A percentile compares a stretch with the other conserved stretches of the same genome.
phyloP scores from a whole-genome alignment of 1,140 invertebrate species.

The Cotesia vestalis region DNA sequence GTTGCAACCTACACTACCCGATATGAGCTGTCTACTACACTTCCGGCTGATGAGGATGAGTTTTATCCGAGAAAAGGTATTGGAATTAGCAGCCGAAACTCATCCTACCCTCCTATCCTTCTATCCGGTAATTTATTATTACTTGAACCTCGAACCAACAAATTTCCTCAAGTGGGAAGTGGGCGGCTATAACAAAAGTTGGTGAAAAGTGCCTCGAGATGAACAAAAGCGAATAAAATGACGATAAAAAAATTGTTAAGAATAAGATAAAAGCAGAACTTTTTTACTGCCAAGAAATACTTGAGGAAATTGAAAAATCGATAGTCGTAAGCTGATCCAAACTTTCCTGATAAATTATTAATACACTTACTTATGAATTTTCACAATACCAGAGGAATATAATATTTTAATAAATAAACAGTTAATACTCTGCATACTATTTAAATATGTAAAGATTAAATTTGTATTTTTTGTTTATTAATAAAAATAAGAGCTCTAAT shows the following conservation, averaged over 20 bases:
- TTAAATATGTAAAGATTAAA: too few relatives aligned
- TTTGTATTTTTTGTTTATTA: too few relatives aligned
- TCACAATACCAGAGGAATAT: too few relatives aligned
- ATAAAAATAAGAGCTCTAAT: too few relatives aligned
- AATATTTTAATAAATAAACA: too few relatives aligned
- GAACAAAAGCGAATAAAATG: background rate
- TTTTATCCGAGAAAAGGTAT: background rate
- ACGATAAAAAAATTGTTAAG: background rate
- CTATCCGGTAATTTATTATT: slow-evolving; percentile 16
- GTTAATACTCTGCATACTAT: too few relatives aligned
- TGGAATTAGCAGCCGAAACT: background rate
- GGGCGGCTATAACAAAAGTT: background rate
- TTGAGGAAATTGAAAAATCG: background rate
- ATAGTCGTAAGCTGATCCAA: background rate
- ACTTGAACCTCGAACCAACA: background rate
- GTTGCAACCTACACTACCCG: background rate
- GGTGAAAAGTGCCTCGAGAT: slow-evolving; percentile 1
- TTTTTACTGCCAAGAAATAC: background rate
- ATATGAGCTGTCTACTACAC: background rate
- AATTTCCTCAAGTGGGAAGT: slow-evolving; percentile 7
- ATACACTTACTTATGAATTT: too few relatives aligned
- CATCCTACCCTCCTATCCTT: too few relatives aligned
- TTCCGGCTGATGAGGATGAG: slow-evolving; percentile 12
- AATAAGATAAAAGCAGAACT: background rate
- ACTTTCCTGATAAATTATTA: too few relatives aligned